Percentiles rank a stretch among this genome's conserved stretches.
Evolutionary conservation across 2,888 invertebrate species (phyloP).

Genomic region (Apantesis nais): DNA sequence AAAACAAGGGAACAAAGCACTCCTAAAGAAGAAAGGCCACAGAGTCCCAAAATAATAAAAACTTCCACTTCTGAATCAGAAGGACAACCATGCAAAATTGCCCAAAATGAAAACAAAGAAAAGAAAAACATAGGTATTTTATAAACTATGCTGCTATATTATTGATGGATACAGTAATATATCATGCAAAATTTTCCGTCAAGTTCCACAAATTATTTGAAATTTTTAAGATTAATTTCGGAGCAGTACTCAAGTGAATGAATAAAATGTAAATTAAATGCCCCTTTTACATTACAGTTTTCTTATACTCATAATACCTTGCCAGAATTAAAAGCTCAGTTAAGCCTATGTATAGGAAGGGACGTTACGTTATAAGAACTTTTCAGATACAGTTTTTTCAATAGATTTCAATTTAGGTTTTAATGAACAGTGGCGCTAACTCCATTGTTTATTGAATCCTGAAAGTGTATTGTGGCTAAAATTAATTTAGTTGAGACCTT

Average conservation of each 20-base stretch:
- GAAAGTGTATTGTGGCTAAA: too few species aligned
- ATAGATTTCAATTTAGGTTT: neutral
- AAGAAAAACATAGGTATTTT: constrained; percentile 65
- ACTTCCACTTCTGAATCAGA: constrained; percentile 66
- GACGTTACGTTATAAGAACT: neutral
- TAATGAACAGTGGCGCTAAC: too few species aligned
- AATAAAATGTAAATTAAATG: neutral
- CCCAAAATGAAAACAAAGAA: constrained; percentile 83
- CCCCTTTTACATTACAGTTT: neutral
- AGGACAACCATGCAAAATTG: constrained; percentile 74
- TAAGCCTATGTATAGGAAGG: neutral
- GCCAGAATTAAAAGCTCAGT: neutral
- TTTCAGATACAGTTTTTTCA: neutral
- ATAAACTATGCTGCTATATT: neutral
- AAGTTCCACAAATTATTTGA: neutral
- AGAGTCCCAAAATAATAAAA: constrained; percentile 84
- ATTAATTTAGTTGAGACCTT: too few species aligned
- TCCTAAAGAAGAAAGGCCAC: constrained; percentile 84
- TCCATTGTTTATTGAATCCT: too few species aligned
- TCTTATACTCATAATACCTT: neutral
- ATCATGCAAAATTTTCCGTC: neutral
- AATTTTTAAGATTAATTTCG: too few species aligned
- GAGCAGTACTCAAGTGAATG: too few species aligned
- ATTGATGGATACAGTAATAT: neutral
- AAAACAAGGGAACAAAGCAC: constrained; percentile 87